Evolutionary conservation across 2,797 vertebrate genomes (phyloP).

Genomic region (Lacerta agilis): DNA sequence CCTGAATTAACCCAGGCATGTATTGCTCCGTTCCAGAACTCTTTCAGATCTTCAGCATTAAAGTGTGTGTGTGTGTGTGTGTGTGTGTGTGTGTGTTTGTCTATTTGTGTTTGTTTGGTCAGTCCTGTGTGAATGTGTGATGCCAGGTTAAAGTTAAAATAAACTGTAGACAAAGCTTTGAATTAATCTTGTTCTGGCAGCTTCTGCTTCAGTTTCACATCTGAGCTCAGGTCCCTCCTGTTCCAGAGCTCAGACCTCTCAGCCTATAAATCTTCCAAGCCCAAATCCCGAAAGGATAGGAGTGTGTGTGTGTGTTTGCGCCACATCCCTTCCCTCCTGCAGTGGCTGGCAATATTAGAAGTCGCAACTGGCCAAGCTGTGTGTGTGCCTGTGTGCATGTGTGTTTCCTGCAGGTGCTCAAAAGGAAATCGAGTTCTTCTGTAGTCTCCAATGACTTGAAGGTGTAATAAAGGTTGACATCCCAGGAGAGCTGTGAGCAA

Average conservation of each 20-base stretch:
- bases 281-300: constrained; percentile 57
- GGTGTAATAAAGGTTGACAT: constrained; percentile 54
- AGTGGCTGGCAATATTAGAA: constrained; percentile 69
- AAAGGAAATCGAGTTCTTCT: constrained; percentile 68
- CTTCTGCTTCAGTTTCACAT: constrained; percentile 50
- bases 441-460: constrained; percentile 64
- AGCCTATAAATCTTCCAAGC: constrained; percentile 69
- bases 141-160: constrained; percentile 35
- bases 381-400: constrained; percentile 51
- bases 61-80: rapidly evolving
- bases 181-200: constrained; percentile 45
- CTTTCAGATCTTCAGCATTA: constrained; percentile 16
- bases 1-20: constrained; percentile 28
- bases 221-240: constrained; percentile 49
- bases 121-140: constrained; percentile 7
- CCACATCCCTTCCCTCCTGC: constrained; percentile 69
- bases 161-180: constrained; percentile 53
- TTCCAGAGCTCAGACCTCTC: constrained; percentile 51
- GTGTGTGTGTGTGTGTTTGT: neutral
- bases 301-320: constrained; percentile 43
- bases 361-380: constrained; percentile 69
- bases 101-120: rapidly evolving
- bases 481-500: constrained; percentile 33
- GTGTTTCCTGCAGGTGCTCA: constrained; percentile 74
- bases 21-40: constrained; percentile 31